phyloP scores from a whole-genome alignment of 2,113 vertebrate genomes.

The Sinosuthora webbiana region DNA sequence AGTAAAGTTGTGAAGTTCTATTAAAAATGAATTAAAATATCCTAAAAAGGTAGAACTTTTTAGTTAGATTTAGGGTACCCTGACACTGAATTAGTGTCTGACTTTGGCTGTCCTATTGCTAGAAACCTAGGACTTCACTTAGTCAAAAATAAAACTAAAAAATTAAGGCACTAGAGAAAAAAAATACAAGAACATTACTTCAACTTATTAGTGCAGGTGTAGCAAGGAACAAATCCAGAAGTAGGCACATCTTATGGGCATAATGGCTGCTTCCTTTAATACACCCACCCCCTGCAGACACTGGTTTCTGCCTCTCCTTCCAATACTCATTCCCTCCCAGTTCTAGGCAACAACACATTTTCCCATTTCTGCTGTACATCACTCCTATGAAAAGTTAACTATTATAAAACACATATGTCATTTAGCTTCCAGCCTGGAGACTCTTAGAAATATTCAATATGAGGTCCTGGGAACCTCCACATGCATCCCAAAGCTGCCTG shows the following conservation, averaged over 20 bases:
- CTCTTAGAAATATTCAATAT: background rate
- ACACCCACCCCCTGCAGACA: fast-evolving
- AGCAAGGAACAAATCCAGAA: background rate
- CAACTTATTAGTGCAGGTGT: background rate
- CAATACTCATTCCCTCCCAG: background rate
- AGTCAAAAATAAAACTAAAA: background rate
- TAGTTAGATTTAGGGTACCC: background rate
- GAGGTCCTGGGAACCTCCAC: background rate
- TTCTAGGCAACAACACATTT: background rate
- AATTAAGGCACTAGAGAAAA: background rate
- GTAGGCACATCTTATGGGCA: fast-evolving
- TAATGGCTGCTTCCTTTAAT: background rate
- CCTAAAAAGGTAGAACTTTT: background rate
- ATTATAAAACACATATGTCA: background rate
- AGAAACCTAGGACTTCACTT: background rate
- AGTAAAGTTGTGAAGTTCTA: background rate
- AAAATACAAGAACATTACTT: background rate
- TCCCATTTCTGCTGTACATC: background rate
- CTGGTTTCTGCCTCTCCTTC: background rate
- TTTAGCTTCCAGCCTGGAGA: background rate
- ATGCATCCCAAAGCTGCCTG: background rate
- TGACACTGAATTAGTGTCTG: background rate
- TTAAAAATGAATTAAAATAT: background rate
- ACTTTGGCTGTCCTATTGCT: background rate
- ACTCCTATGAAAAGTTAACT: background rate